Evolutionary conservation across 2,888 invertebrate species (phyloP), one percentile per base, ranked within the genome.

Genomic region (Trilocha varians): DNA sequence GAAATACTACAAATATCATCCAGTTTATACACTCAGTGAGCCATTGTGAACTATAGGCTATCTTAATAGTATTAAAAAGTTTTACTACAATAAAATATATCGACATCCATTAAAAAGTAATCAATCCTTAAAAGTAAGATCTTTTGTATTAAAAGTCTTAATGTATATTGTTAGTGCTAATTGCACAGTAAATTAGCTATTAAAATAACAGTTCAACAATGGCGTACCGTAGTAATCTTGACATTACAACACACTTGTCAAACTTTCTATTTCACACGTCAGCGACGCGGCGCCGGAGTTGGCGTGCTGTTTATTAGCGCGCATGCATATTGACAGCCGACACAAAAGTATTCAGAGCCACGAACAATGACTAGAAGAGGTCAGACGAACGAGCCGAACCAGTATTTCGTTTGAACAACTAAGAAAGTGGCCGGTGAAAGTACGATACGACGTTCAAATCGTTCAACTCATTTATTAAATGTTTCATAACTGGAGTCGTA

Each of bases 351-450:
- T 63, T 53, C 44, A 49, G 49, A 55, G 52, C 54, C 54, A 53
- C 53, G 62, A 72, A 76, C 72, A 77, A 73, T 71, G 55, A 57
- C 55, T 53, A 50, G 60, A 68, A 52, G 71, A 77, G 79, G 78
- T 76, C 77, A 77, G 62, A 69, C 64, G 53, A 65, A 72, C 74
- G 53, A 61, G 70, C 63, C 61, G 45, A 58, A 70, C 69, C 65
- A 65, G 73, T 71, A 67, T 70, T 70, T 67, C 62, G 52, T 57
- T 59, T 57, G 54, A 61, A 62, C 64, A 60, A 59, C 61, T 62
- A 80, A 72, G 79, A 79, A 78, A 80, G 78, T 71, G 64, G 53
- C 49, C 59, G 80, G 79, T 82, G 83, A 83, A 84, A 83, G 82
- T 82, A 73, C 65, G 56, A 49, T 59, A 62, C 62, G 70, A 58